Evolutionary conservation across 2,113 vertebrate genomes (phyloP), one percentile per base, ranked within the genome.

Genomic region (Alouatta palliata): DNA sequence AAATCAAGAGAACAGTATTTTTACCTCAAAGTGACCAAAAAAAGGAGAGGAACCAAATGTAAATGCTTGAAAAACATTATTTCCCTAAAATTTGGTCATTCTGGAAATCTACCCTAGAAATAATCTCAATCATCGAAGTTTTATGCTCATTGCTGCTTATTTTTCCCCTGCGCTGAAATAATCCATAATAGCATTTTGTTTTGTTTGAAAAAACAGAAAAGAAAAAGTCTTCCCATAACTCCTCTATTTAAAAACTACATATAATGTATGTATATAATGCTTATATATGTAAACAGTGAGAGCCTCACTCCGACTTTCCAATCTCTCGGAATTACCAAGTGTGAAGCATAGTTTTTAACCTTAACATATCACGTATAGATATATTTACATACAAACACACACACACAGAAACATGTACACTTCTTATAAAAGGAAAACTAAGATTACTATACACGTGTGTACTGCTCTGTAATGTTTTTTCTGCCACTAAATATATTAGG

Each of bases 1-100:
- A 90, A 76, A 93, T 56, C 27, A 89, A 84, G 71, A 95, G 95
- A 96, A 32, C 19, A 79, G 13, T 71, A 90, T 37, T 68, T 81
- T 77, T 70, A 27, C 35, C 20, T 70, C 27, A 87, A 82, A 87
- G n/a, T 64, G 64, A 82, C 32, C 35, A 40, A 81, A 58, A 70
- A 93, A 68, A n/a, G 32, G n/a, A 7, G 32, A 76, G 10, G 8
- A 61, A n/a, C 61, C 27, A 12, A 94, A 66, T 75, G 10, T 45
- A 87, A 52, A 91, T 54, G 37, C 23, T 52, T 90, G 52, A 58
- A 56, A 70, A 86, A 66, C 20, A 80, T 20, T 43, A 10, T 66
- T 92, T 84, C 45, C 56, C 14, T 76, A 21, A 91, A 85, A 82
- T 87, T 43, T 92, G 52, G 37, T 79, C 52, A 96, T 35, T 73